Conservation (phyloP, 2,888 invertebrate species). For the Dynastes maya region DNA sequence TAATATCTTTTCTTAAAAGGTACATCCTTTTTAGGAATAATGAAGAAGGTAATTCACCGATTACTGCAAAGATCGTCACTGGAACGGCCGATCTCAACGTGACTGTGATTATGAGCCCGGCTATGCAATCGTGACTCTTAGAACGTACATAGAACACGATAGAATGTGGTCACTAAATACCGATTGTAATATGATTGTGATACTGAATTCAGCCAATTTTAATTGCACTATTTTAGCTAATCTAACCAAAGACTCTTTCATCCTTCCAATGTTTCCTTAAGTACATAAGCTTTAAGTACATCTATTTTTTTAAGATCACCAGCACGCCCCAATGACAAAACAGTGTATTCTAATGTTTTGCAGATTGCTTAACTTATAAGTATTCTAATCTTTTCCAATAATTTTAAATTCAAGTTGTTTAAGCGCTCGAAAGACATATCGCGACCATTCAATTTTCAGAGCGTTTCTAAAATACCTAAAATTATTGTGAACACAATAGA, state of each 20-base stretch:
- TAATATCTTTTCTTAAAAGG: no score
- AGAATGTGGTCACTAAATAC: slow-evolving; percentile 73
- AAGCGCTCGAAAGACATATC: no score
- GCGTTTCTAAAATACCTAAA: neutral
- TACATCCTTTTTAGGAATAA: neutral
- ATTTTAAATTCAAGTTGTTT: neutral
- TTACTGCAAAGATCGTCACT: slow-evolving; percentile 68
- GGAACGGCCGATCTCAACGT: slow-evolving; percentile 76
- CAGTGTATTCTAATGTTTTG: neutral
- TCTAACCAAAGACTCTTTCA: slow-evolving; percentile 83
- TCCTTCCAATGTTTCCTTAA: slow-evolving; percentile 80
- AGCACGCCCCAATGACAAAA: no score
- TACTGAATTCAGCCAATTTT: slow-evolving; percentile 74
- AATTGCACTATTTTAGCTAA: slow-evolving; percentile 73
- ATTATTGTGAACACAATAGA: no score
- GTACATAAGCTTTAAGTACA: slow-evolving; percentile 38
- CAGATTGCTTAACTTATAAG: neutral
- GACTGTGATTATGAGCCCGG: slow-evolving; percentile 80
- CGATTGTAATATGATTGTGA: slow-evolving; percentile 74
- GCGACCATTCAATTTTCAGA: neutral
- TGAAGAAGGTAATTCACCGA: slow-evolving; percentile 26
- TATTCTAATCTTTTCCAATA: neutral
- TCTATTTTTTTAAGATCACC: no score
- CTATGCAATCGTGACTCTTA: slow-evolving; percentile 64
- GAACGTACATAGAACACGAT: slow-evolving; percentile 74